phyloP scores from a whole-genome alignment of 2,888 invertebrate genomes.

The Cheilosia vulpina region DNA sequence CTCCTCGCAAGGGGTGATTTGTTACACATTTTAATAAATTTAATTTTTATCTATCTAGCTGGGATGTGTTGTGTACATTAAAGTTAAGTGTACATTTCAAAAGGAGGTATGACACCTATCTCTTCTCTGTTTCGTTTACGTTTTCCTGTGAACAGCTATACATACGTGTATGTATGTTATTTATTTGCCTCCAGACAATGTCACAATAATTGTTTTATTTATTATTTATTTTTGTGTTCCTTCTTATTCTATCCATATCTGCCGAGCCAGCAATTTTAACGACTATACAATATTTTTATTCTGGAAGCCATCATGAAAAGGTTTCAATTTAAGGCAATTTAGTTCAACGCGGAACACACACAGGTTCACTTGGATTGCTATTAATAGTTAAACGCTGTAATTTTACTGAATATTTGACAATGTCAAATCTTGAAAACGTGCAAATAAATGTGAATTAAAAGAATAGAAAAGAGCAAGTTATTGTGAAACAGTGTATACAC shows the following conservation, averaged over 20 bases:
- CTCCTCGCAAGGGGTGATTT: slow-evolving; percentile 6
- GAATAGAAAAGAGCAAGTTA: neutral
- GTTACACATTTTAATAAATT: slow-evolving; percentile 32
- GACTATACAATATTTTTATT: neutral
- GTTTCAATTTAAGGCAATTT: slow-evolving; percentile 63
- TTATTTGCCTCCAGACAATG: slow-evolving; percentile 63
- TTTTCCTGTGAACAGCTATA: neutral
- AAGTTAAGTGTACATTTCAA: slow-evolving; percentile 3
- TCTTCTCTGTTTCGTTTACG: neutral
- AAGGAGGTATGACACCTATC: neutral
- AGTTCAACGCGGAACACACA: slow-evolving; percentile 69
- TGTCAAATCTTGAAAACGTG: neutral
- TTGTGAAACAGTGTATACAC: neutral
- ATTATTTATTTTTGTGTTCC: slow-evolving; percentile 28
- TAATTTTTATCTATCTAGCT: slow-evolving; percentile 32
- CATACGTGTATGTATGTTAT: neutral
- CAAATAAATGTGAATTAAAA: slow-evolving; percentile 9
- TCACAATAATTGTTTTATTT: slow-evolving; percentile 59
- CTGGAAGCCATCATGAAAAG: slow-evolving; percentile 52
- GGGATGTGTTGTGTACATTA: neutral
- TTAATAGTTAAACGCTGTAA: neutral
- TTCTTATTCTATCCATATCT: slow-evolving; percentile 1
- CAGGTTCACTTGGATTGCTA: slow-evolving; percentile 45
- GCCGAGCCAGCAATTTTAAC: slow-evolving; percentile 12
- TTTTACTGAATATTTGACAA: neutral